A percentile compares a stretch with the other conserved stretches of the same genome.
Conservation (phyloP, 2,113 vertebrate genomes). For the Octodon degus region DNA sequence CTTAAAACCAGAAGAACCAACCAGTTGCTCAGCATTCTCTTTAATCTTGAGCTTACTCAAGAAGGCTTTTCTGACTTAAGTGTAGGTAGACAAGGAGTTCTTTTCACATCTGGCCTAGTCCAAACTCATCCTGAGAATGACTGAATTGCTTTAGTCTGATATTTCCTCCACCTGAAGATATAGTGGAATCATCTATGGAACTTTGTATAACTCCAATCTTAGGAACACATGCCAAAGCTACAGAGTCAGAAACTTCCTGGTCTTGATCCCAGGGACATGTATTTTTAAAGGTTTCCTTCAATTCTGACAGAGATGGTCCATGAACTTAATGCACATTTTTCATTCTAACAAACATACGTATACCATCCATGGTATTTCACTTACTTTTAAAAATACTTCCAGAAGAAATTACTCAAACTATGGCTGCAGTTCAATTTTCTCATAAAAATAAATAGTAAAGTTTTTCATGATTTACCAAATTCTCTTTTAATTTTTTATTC, state of each 20-base stretch:
- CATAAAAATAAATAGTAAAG: neutral
- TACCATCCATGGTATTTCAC: too few species aligned
- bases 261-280: neutral
- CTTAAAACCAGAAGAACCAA: conserved; percentile 2
- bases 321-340: neutral
- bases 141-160: neutral
- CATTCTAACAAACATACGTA: neutral
- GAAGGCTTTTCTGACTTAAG: neutral
- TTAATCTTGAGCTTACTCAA: neutral
- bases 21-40: neutral
- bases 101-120: neutral
- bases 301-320: neutral
- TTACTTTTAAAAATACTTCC: neutral
- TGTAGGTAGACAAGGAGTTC: neutral
- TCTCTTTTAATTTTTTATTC: neutral
- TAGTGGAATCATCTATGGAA: neutral
- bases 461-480: neutral
- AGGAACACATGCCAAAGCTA: neutral
- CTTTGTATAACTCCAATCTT: neutral
- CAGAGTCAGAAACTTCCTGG: neutral
- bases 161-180: neutral
- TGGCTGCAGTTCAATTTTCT: neutral
- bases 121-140: neutral
- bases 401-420: neutral
- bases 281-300: neutral